Conservation (phyloP, 2,113 vertebrate species). For the Dipodomys stephensi region DNA sequence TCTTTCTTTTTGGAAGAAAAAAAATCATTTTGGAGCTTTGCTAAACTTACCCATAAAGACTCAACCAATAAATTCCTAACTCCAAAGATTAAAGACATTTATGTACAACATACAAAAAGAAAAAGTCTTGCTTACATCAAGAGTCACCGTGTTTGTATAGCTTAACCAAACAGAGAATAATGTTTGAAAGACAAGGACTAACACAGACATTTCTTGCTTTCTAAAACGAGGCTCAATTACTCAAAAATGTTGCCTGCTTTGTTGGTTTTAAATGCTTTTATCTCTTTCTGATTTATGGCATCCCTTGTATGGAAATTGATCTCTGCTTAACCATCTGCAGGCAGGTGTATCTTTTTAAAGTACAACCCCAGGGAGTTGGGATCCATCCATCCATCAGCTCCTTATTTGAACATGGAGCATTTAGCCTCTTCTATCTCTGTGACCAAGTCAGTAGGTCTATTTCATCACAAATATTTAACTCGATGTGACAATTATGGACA, state of each 20-base stretch:
- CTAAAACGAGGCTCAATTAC: slow-evolving; percentile 69
- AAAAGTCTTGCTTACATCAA: slow-evolving; percentile 68
- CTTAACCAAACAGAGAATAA: slow-evolving; percentile 82
- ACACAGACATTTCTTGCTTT: slow-evolving; percentile 77
- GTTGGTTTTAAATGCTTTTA: slow-evolving; percentile 81
- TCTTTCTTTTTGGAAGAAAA: slow-evolving; percentile 42
- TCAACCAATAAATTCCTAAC: slow-evolving; percentile 82
- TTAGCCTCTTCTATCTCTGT: neutral
- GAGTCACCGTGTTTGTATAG: slow-evolving; percentile 77
- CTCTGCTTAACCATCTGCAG: slow-evolving; percentile 58
- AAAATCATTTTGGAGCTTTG: slow-evolving; percentile 66
- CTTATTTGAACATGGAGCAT: neutral
- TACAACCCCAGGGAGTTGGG: slow-evolving; percentile 23
- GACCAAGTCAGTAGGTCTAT: slow-evolving; percentile 31
- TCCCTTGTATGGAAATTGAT: slow-evolving; percentile 57
- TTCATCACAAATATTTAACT: slow-evolving; percentile 37
- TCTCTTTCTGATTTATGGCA: slow-evolving; percentile 80
- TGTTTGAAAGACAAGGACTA: slow-evolving; percentile 72
- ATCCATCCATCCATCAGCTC: slow-evolving; percentile 12
- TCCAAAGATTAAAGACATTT: slow-evolving; percentile 85
- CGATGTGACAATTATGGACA: neutral
- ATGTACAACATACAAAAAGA: slow-evolving; percentile 71
- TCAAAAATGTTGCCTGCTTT: slow-evolving; percentile 69
- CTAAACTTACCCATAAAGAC: slow-evolving; percentile 70
- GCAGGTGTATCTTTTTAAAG: slow-evolving; percentile 82